Evolutionary conservation across 2,888 invertebrate species (phyloP), one percentile per base, ranked within the genome.

Genomic region (Stictocephala bisonia): DNA sequence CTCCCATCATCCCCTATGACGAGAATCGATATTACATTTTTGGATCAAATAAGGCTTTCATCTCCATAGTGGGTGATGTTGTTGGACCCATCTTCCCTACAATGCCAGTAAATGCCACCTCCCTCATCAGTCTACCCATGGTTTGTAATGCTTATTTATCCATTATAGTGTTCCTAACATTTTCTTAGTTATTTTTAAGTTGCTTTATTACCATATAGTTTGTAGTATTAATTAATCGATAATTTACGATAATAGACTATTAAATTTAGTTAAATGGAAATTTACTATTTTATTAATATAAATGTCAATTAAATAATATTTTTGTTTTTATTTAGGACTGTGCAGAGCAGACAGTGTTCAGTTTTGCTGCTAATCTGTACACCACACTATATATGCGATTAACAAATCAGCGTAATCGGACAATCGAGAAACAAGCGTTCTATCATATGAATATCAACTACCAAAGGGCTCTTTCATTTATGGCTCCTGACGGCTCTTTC

Each of bases 271-370:
- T 41, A 9, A 9, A 9, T 31, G 11, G 11, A 9, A 31, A 31
- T 31, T 31, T 31, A 31, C 6, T 9, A 9, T 31, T 31, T 31
- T 31, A 50, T 75, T 53, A 53, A 20, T n/a, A 40, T 51, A 0
- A 22, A 71, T 3, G 50, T 69, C 51, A 74, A 24, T 50, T 51
- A 24, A 70, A 53, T 1, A 53, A 26, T 66, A 50, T 64, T 7
- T 72, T 66, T 58, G 50, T 69, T 69, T 72, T 66, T 58, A 50
- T 6, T 71, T 82, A 89, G 89, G 95, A 95, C 82, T 93, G 93
- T 0, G 97, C 93, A 0, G 98, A 99, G 83, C 96, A 97, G 84
- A 96, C 95, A 82, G 94, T 97, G 88, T 99, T 96, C 85, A 96
- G 96, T 78, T 97, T 99, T 85, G 97, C 97, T 0, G 94, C 94